Base-by-base conservation (phyloP, 2,888 invertebrate genomes). In the Osmoderma eremita region DNA sequence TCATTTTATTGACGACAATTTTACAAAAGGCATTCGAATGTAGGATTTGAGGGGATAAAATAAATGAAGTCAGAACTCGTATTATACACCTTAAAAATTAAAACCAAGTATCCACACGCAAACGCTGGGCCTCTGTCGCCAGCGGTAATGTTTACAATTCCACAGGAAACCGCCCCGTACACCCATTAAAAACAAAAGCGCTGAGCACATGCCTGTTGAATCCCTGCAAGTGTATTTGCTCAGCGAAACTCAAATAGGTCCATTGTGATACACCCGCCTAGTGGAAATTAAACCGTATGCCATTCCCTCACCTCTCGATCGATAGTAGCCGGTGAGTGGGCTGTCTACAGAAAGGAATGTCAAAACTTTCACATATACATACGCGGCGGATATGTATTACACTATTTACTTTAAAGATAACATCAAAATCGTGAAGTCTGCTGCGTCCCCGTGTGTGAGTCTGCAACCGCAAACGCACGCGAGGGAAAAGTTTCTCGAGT, bases 391-490 rank as follows among this genome's bases (percentile, higher is more conserved):
- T 30, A 30, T 30, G 38, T 17, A 22, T 2, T n/a, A n/a, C 41
- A 22, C n/a, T 56, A 56, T 56, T 56, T 56, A 13, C 58, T 10
- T 61, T 61, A 61, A 61, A 30, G 58, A 45, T 61, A 61, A 41
- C 17, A 3, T 2, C 10, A 17, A 6, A 6, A 2, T 8, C 10
- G 3, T 10, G 17, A 17, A 20, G 20, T 48, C 18, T 17, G 0
- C 18, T 48, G n/a, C 17, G 20, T 1, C 18, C 10, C 8, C 17
- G 12, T 45, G 10, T 18, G 3, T 45, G 17, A n/a, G n/a, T n/a
- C n/a, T n/a, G 15, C 45, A 15, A 45, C 30, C 15, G 18, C 45
- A 12, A n/a, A 45, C 45, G 15, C 15, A 45, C 2, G 10, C 8
- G 30, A 30, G 30, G 30, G 30, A 30, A 30, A 30, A 30, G 30